Evolutionary conservation across 2,888 invertebrate genomes (phyloP).

Genomic region (Lysandra bellargus): DNA sequence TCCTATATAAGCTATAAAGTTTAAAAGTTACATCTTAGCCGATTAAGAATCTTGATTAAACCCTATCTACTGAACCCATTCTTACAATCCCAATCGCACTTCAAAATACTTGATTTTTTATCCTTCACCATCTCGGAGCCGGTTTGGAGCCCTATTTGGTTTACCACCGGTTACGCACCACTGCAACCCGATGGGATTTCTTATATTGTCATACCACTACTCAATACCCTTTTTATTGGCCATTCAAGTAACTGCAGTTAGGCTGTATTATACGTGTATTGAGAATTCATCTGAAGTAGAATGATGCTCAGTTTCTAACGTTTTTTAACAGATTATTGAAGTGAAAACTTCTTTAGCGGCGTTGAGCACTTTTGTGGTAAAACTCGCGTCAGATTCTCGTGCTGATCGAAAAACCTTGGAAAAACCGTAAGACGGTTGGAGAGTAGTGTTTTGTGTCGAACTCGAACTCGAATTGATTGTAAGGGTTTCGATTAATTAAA

Average conservation of each 20-base stretch:
- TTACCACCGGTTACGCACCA: conserved; percentile 38
- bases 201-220: neutral
- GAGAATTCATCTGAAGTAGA: neutral
- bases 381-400: too few relatives aligned
- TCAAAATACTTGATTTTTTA: conserved; percentile 41
- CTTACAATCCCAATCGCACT: neutral
- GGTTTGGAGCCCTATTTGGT: conserved; percentile 43
- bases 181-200: conserved; percentile 17
- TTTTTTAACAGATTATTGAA: too few relatives aligned
- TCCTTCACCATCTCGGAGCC: conserved; percentile 45
- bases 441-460: too few relatives aligned
- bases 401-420: too few relatives aligned
- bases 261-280: neutral
- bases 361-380: too few relatives aligned
- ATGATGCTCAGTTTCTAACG: neutral
- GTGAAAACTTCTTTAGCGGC: too few relatives aligned
- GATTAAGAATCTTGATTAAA: neutral
- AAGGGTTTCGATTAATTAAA: too few relatives aligned
- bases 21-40: neutral
- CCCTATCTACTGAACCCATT: neutral
- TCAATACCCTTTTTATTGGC: conserved; percentile 13
- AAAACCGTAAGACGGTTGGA: too few relatives aligned
- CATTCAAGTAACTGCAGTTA: conserved; percentile 6
- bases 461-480: too few relatives aligned
- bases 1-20: too few relatives aligned